These are phyloP conservation scores for Andrena hattorfiana DNA, from an alignment of 2,888 invertebrate genomes.

Conservation along the genomic window DNA sequence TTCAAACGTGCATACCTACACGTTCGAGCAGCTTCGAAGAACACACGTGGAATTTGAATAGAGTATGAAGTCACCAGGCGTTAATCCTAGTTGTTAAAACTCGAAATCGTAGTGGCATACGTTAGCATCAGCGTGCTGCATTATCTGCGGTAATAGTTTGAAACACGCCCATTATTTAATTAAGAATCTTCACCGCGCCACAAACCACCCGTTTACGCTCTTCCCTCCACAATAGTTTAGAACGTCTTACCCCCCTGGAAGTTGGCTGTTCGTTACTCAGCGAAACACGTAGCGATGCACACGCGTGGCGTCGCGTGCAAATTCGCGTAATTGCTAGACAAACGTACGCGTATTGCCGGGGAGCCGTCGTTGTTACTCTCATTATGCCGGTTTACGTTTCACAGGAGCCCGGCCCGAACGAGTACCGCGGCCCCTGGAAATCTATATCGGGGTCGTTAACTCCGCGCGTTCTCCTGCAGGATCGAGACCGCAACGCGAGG, in stretches of 20 bases:
- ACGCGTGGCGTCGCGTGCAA: slow-evolving; percentile 37
- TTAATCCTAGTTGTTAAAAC: no score
- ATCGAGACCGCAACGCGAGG: slow-evolving; percentile 43
- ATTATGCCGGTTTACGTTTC: slow-evolving; percentile 50
- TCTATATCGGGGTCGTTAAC: slow-evolving; percentile 64
- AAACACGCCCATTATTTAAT: neutral
- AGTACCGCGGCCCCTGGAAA: slow-evolving; percentile 33
- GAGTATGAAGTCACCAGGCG: no score
- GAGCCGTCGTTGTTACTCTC: slow-evolving; percentile 48
- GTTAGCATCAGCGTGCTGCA: no score
- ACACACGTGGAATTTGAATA: no score
- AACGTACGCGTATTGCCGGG: slow-evolving; percentile 43
- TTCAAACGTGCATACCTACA: neutral
- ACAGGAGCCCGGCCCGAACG: slow-evolving; percentile 26
- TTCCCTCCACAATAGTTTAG: slow-evolving; percentile 9
- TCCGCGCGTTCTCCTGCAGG: slow-evolving; percentile 29
- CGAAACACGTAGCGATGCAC: slow-evolving; percentile 23
- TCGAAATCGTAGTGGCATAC: no score
- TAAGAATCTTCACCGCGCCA: neutral
- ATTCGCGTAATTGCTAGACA: slow-evolving; percentile 41
- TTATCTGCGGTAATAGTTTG: neutral
- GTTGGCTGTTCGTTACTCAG: slow-evolving; percentile 15
- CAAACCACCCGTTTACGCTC: neutral
- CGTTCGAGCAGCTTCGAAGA: no score
- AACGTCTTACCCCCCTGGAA: slow-evolving; percentile 12